phyloP scores from a whole-genome alignment of 2,888 invertebrate genomes.

The Drosophila pegasa region DNA sequence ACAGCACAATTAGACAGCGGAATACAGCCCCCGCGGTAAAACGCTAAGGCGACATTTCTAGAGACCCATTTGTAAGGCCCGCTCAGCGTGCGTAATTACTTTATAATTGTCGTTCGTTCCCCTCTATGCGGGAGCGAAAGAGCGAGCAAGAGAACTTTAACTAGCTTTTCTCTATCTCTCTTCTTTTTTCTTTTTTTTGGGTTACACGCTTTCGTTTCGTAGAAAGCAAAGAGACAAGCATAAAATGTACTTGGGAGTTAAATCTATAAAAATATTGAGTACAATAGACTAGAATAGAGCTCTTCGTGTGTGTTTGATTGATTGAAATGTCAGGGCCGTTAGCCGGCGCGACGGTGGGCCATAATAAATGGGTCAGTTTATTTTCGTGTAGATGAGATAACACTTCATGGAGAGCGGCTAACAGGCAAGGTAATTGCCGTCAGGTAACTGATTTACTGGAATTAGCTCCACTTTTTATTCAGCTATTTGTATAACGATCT shows the following conservation, averaged over 20 bases:
- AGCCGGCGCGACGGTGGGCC: slow-evolving; percentile 7
- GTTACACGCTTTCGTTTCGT: slow-evolving; percentile 53
- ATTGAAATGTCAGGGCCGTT: slow-evolving; percentile 73
- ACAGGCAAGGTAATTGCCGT: not conserved
- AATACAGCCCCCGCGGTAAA: not conserved
- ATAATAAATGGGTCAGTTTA: slow-evolving; percentile 63
- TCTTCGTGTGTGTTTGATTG: slow-evolving; percentile 35
- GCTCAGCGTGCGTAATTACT: slow-evolving; percentile 53
- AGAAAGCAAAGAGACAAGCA: slow-evolving; percentile 33
- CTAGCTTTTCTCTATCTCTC: not conserved
- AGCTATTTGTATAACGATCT: not conserved
- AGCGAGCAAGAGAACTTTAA: slow-evolving; percentile 20
- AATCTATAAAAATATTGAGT: slow-evolving; percentile 48
- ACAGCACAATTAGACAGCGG: not conserved
- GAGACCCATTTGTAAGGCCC: slow-evolving; percentile 15
- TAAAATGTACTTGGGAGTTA: slow-evolving; percentile 24
- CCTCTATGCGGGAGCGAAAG: slow-evolving; percentile 4
- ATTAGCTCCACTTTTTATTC: not conserved
- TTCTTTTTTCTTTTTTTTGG: slow-evolving; percentile 18
- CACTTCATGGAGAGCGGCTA: slow-evolving; percentile 1
- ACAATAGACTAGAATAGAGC: slow-evolving; percentile 4
- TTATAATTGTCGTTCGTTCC: slow-evolving; percentile 59
- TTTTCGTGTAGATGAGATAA: slow-evolving; percentile 4
- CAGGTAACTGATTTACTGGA: not conserved
- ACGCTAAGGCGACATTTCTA: slow-evolving; percentile 40